Evolutionary conservation across 2,797 vertebrate genomes (phyloP).

Genomic region (Numenius phaeopus): DNA sequence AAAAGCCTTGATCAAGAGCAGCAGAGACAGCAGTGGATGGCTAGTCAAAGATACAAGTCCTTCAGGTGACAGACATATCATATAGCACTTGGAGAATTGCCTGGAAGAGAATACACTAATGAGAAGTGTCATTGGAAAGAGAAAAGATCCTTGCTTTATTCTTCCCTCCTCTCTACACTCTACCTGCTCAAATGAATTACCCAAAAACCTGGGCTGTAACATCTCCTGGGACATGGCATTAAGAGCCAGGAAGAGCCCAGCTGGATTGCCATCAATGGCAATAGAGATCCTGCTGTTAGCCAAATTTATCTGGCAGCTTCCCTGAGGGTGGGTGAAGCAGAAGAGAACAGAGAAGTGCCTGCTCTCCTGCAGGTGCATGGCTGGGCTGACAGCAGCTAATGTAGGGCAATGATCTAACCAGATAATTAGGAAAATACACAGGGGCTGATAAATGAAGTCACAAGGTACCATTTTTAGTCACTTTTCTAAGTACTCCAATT

Average conservation of each 20-base stretch:
- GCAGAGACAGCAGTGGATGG: neutral
- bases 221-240: neutral
- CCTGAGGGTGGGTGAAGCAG: neutral
- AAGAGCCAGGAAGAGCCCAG: conserved; percentile 21
- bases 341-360: neutral
- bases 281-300: conserved; percentile 5
- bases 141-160: neutral
- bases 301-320: conserved; percentile 49
- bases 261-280: conserved; percentile 28
- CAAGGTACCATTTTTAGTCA: conserved; percentile 56
- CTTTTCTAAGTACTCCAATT: conserved; percentile 44
- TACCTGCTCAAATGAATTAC: neutral
- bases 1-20: neutral
- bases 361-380: conserved; percentile 26
- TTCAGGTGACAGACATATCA: neutral
- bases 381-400: conserved; percentile 47
- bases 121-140: neutral
- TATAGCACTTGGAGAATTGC: neutral
- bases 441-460: conserved; percentile 28
- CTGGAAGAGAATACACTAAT: neutral
- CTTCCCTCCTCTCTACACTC: neutral
- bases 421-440: conserved; percentile 56
- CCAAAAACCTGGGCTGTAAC: neutral
- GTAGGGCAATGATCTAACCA: conserved; percentile 53
- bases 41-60: neutral